Conservation (phyloP, 2,797 vertebrate species). For the Okamejei kenojei region DNA sequence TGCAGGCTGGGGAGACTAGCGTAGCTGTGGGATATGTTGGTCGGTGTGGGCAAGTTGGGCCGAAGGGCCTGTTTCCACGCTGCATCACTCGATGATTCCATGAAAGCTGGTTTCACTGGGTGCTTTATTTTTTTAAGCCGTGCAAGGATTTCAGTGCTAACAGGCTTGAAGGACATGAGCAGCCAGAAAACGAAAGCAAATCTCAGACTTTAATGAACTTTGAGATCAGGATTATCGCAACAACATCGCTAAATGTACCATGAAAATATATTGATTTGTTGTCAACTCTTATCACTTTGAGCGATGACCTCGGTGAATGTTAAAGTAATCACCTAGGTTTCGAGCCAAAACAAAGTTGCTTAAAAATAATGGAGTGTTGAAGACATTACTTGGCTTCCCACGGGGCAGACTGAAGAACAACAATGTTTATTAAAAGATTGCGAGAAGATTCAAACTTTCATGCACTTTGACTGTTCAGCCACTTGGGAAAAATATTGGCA, state of each 20-base stretch:
- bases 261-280: constrained; percentile 86
- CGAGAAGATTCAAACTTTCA: neutral
- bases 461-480: neutral
- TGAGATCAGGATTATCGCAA: constrained; percentile 71
- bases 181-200: constrained; percentile 62
- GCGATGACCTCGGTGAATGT: constrained; percentile 58
- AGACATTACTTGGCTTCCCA: neutral
- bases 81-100: neutral
- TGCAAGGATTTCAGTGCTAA: neutral
- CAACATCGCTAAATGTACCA: constrained; percentile 72
- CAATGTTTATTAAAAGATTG: neutral
- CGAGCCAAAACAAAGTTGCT: constrained; percentile 38
- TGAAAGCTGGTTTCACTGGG: too few species aligned
- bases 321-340: constrained; percentile 54
- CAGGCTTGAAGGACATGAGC: constrained; percentile 57
- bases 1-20: too few species aligned
- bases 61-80: too few species aligned
- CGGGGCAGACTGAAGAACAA: neutral
- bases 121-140: neutral
- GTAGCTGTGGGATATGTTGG: too few species aligned
- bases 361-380: constrained; percentile 29
- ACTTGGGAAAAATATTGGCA: neutral
- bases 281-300: constrained; percentile 77
- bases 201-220: constrained; percentile 60
- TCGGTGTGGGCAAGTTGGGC: too few species aligned